Conservation (phyloP, 1,140 invertebrate species). For the Micrasema longulum region DNA sequence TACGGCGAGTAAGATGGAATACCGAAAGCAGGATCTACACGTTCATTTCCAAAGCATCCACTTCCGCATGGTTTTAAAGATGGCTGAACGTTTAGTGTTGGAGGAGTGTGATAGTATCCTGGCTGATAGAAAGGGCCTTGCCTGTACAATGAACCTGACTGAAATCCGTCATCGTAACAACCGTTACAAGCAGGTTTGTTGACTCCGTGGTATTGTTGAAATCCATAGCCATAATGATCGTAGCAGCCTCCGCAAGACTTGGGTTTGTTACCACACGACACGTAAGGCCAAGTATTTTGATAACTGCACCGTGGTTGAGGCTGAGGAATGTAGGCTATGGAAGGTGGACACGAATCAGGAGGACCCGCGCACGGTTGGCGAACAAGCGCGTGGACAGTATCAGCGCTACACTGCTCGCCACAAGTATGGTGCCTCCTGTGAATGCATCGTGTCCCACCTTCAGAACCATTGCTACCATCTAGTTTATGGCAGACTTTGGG, state of each 20-base stretch:
- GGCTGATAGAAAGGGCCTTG: constrained; percentile 50
- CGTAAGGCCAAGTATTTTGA: constrained; percentile 48
- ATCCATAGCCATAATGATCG: constrained; percentile 53
- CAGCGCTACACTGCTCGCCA: constrained; percentile 44
- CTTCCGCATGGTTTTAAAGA: background rate
- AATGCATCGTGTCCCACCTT: constrained; percentile 36
- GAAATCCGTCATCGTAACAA: constrained; percentile 52
- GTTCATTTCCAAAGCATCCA: constrained; percentile 50
- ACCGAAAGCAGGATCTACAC: constrained; percentile 49
- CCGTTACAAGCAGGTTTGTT: constrained; percentile 40
- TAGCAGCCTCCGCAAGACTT: constrained; percentile 50
- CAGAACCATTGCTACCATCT: background rate
- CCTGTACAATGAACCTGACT: constrained; percentile 44
- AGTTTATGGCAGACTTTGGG: constrained; percentile 46
- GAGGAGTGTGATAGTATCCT: constrained; percentile 51
- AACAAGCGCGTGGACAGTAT: constrained; percentile 48
- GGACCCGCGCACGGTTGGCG: constrained; percentile 46
- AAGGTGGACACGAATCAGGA: constrained; percentile 27
- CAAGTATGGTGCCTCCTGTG: constrained; percentile 49
- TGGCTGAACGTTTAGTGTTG: background rate
- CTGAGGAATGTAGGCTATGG: constrained; percentile 49
- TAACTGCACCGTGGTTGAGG: constrained; percentile 45
- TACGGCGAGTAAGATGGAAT: constrained; percentile 47
- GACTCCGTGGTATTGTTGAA: constrained; percentile 38
- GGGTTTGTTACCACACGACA: constrained; percentile 37